Base-by-base conservation (phyloP, 2,797 vertebrate genomes). In the Netta rufina region DNA sequence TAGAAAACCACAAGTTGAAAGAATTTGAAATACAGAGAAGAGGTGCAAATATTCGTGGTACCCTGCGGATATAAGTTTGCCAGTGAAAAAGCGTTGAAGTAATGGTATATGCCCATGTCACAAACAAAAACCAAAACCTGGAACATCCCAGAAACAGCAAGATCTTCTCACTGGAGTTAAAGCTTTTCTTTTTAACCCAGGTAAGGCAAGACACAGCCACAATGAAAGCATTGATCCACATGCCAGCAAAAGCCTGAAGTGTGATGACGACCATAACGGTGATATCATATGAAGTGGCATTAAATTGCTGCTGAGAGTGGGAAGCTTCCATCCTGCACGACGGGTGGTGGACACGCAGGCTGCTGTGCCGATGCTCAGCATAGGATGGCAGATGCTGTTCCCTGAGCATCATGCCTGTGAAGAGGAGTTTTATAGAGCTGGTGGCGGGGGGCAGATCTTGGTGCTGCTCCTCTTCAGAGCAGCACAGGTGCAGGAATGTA, bases 191-290 rank as follows among this genome's bases (percentile, higher is more conserved):
- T 51, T 58, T 90, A 27, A 92, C 8, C 72, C 91, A 57, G 33
- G 36, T 45, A 14, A 21, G 32, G 22, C 72, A 76, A 21, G 91
- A 82, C 45, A 92, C 61, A 36, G 60, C 61, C 18, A 90, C 22
- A 25, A 97, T 87, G 84, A 97, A 97, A 43, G 62, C 64, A 6
- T 97, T 97, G 47, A 95, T 96, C 67, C 64, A 72, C 65, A 82
- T 79, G 57, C 96, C 96, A 30, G 57, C 28, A 28, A 95, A 24
- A 0, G 30, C 11, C 20, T 79, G 61, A 4, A 80, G 6, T 2
- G 43, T 53, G 77, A 53, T 2, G 60, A 88, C 6, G 19, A 6
- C 13, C 13, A 43, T 0, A 16, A 3, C 0, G 0, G 0, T 4
- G 8, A 0, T 14, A 3, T 10, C 0, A 0, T 13, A 8, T 2